Conservation (phyloP, 1,140 invertebrate genomes). For the Drosophila fuyamai region DNA sequence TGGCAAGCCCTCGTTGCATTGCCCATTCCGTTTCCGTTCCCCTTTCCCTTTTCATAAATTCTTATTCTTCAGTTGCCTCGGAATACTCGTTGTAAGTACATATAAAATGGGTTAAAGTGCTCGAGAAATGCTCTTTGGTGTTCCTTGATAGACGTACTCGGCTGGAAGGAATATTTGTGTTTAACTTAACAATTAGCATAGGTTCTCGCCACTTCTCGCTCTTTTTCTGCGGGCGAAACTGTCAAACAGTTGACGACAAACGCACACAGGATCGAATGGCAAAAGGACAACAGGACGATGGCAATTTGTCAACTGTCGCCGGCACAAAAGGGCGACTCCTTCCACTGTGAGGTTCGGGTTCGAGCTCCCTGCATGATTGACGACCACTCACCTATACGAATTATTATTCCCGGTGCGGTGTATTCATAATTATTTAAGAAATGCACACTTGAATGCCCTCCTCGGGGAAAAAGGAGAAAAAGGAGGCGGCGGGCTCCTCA, state of each 20-base stretch:
- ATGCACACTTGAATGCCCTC: slow-evolving; percentile 73
- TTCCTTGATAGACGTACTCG: slow-evolving; percentile 35
- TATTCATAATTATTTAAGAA: slow-evolving; percentile 83
- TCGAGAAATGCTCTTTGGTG: slow-evolving; percentile 28
- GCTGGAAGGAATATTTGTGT: slow-evolving; percentile 50
- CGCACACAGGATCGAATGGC: slow-evolving; percentile 46
- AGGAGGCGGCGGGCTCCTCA: slow-evolving; percentile 33
- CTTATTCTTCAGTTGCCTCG: slow-evolving; percentile 16
- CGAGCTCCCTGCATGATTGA: slow-evolving; percentile 60
- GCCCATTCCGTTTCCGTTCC: not conserved
- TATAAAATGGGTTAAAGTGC: slow-evolving; percentile 40
- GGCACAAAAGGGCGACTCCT: slow-evolving; percentile 52
- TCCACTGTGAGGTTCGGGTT: slow-evolving; percentile 20
- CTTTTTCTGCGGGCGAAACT: slow-evolving; percentile 28
- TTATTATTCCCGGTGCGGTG: slow-evolving; percentile 55
- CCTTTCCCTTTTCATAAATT: slow-evolving; percentile 9
- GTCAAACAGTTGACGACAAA: slow-evolving; percentile 27
- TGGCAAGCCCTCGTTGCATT: slow-evolving; percentile 4
- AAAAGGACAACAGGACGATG: slow-evolving; percentile 63
- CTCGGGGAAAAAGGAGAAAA: slow-evolving; percentile 15
- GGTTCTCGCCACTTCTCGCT: slow-evolving; percentile 17
- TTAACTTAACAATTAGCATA: slow-evolving; percentile 60
- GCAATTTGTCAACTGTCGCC: slow-evolving; percentile 79
- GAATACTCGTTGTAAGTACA: slow-evolving; percentile 60
- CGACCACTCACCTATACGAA: slow-evolving; percentile 65